These are phyloP conservation scores for Hyalella azteca DNA, from an alignment of 2,888 invertebrate genomes.

Conservation along the genomic window DNA sequence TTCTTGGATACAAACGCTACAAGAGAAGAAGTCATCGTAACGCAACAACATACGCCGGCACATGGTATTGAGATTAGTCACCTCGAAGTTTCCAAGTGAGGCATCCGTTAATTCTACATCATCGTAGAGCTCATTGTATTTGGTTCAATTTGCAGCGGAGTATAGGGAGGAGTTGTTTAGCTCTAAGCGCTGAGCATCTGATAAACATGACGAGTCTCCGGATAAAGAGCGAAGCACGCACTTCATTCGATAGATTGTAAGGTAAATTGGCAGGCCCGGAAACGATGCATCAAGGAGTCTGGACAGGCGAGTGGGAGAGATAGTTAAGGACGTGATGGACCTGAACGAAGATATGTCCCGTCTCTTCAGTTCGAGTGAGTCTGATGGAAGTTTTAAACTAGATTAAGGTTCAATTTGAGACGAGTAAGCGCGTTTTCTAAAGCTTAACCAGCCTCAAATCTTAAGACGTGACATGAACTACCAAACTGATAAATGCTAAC, in stretches of 20 bases:
- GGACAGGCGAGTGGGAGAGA: constrained; percentile 7
- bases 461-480: neutral
- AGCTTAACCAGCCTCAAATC: neutral
- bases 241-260: constrained; percentile 24
- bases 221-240: neutral
- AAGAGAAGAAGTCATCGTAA: too few species aligned
- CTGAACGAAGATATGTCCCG: constrained; percentile 19
- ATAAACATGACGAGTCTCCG: constrained; percentile 24
- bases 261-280: constrained; percentile 25
- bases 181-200: neutral
- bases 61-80: too few species aligned
- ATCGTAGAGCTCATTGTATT: too few species aligned
- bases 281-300: constrained; percentile 21
- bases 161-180: constrained; percentile 1
- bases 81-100: too few species aligned
- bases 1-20: too few species aligned
- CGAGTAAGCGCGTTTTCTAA: neutral
- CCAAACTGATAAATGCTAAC: too few species aligned
- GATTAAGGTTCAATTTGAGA: neutral
- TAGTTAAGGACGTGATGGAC: constrained; percentile 28
- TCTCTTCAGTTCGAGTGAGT: neutral
- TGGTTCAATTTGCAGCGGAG: neutral
- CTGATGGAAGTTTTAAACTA: neutral
- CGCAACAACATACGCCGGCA: too few species aligned
- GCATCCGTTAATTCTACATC: too few species aligned